A percentile compares a stretch with the other conserved stretches of the same genome.
Conservation (phyloP, 2,888 invertebrate genomes). For the Cephonodes hylas region DNA sequence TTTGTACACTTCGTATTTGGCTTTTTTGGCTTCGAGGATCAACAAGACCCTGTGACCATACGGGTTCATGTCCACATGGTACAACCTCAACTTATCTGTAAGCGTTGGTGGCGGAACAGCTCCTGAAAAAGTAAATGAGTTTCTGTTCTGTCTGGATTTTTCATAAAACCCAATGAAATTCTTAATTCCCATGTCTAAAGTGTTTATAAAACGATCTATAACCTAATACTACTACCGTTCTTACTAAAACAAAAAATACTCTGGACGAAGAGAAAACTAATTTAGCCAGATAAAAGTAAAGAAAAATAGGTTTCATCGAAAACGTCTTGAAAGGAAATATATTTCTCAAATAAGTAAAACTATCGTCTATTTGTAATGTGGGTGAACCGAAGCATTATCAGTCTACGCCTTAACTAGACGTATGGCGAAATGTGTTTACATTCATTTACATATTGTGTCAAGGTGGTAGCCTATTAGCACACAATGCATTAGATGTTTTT, state of each 20-base stretch:
- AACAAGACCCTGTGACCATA: constrained; percentile 83
- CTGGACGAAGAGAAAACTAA: too few relatives aligned
- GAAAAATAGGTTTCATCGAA: too few relatives aligned
- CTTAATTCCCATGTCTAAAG: too few relatives aligned
- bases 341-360: too few relatives aligned
- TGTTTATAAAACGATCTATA: too few relatives aligned
- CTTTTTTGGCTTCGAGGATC: constrained; percentile 82
- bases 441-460: constrained; percentile 14
- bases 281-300: too few relatives aligned
- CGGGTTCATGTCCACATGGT: constrained; percentile 85
- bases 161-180: too few relatives aligned
- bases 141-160: too few relatives aligned
- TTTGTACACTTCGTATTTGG: constrained; percentile 81
- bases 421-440: constrained; percentile 5
- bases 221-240: too few relatives aligned
- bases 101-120: constrained; percentile 63
- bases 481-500: constrained; percentile 9
- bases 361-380: not conserved
- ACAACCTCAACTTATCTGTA: constrained; percentile 79
- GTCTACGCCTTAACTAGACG: not conserved
- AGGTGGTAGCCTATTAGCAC: constrained; percentile 10
- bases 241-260: too few relatives aligned
- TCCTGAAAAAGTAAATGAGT: constrained; percentile 73
- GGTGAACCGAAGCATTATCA: not conserved
- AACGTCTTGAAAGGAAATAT: too few relatives aligned